Evolutionary conservation across 2,113 vertebrate species (phyloP), one percentile per base, ranked within the genome.

Genomic region (Lophura nycthemera): DNA sequence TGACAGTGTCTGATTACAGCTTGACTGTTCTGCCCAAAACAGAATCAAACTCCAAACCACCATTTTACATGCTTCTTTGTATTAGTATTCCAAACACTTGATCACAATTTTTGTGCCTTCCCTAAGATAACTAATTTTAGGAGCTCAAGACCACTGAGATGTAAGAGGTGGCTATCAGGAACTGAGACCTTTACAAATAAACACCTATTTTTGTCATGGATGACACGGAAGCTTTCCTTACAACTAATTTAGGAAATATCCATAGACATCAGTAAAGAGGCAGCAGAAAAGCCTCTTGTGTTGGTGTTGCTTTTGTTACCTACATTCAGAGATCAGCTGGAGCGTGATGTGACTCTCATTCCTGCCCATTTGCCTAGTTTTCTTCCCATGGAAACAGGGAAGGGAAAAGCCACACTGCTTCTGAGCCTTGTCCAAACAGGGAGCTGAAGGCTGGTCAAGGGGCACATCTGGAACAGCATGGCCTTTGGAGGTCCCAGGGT

Each of bases 381-480:
- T 43, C 43, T 65, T 88, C 52, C 50, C 34, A 16, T 13, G 47
- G 60, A 83, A 93, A 83, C 7, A 63, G 60, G 25, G n/a, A 17
- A 88, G 42, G 21, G 83, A 83, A 64, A 88, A 32, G 30, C 17
- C 38, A 50, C 21, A 13, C 45, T n/a, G 6, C 34, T 63, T 56
- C 29, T 24, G 19, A 92, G 52, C 61, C 86, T 88, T 78, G 42
- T 81, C 61, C 76, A 93, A 83, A 89, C 57, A 93, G 13, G 72
- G 86, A 88, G 52, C 32, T 32, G 38, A 61, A 88, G 42, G 22
- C 21, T 94, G 88, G 86, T 88, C 90, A 96, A n/a, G 80, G 83
- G 88, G 32, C 88, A 95, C 93, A 96, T 93, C 95, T 93, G 95
- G 93, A 90, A 65, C 0, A 4, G 77, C 72, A 71, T 47, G 88